Conservation (phyloP, 2,113 vertebrate genomes). For the Edolisoma coerulescens region DNA sequence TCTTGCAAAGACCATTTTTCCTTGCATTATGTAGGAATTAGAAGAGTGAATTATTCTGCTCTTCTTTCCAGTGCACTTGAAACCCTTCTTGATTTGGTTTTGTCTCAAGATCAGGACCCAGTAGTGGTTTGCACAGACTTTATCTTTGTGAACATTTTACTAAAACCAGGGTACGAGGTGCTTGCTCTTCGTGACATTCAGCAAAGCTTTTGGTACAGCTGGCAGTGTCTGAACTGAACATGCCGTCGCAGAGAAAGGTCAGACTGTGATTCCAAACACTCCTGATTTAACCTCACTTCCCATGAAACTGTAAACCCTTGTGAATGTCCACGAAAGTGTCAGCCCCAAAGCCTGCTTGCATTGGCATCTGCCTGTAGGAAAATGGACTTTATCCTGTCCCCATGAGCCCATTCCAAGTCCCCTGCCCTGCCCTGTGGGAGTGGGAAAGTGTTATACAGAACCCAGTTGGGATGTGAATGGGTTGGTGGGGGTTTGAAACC, state of each 20-base stretch:
- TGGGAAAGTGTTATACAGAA: background rate
- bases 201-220: background rate
- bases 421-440: background rate
- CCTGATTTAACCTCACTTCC: background rate
- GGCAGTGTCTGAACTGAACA: background rate
- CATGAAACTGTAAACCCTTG: background rate
- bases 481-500: background rate
- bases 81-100: slow-evolving; percentile 12
- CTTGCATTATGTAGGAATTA: slow-evolving; percentile 32
- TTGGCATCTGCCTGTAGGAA: background rate
- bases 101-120: background rate
- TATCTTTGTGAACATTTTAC: background rate
- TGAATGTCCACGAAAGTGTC: rapidly evolving
- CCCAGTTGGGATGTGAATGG: background rate
- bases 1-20: slow-evolving; percentile 17
- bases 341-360: background rate
- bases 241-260: background rate
- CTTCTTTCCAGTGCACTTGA: slow-evolving; percentile 8
- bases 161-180: background rate
- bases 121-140: background rate
- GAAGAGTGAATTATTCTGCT: background rate
- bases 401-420: rapidly evolving
- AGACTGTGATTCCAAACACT: background rate
- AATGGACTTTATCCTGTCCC: background rate
- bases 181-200: background rate